Evolutionary conservation across 2,797 vertebrate species (phyloP).

Genomic region (Botia almorhae): DNA sequence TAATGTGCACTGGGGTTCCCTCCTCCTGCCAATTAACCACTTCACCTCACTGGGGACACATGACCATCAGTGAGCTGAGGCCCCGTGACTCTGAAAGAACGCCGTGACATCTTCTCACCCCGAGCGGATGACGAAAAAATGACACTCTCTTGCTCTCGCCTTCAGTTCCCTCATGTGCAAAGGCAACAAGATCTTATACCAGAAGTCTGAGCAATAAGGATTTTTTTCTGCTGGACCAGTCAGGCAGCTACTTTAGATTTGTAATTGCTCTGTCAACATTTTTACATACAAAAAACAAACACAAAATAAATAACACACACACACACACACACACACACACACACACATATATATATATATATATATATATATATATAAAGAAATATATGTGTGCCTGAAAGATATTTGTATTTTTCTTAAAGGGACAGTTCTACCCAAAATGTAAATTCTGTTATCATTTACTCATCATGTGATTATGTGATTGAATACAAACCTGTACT

Average conservation of each 20-base stretch:
- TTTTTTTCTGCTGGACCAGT: not conserved
- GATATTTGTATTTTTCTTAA: too few relatives aligned
- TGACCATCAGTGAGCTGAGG: conserved; percentile 44
- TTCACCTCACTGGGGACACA: conserved; percentile 60
- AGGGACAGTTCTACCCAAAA: too few relatives aligned
- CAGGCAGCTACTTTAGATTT: not conserved
- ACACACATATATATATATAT: too few relatives aligned
- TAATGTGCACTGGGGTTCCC: conserved; percentile 33
- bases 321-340: too few relatives aligned
- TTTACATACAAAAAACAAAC: too few relatives aligned
- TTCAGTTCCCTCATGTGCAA: not conserved
- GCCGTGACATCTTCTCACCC: conserved; percentile 3
- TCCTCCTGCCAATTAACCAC: conserved; percentile 64
- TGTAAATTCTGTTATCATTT: not conserved
- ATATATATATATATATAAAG: too few relatives aligned
- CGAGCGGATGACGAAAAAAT: not conserved
- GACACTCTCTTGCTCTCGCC: not conserved
- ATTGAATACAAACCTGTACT: not conserved
- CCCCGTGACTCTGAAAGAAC: not conserved
- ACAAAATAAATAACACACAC: too few relatives aligned
- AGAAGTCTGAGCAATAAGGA: not conserved
- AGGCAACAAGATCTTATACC: not conserved
- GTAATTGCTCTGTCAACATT: not conserved
- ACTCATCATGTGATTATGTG: not conserved
- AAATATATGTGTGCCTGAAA: too few relatives aligned